phyloP scores from a whole-genome alignment of 2,888 invertebrate genomes.

The Ferrisia virgata region DNA sequence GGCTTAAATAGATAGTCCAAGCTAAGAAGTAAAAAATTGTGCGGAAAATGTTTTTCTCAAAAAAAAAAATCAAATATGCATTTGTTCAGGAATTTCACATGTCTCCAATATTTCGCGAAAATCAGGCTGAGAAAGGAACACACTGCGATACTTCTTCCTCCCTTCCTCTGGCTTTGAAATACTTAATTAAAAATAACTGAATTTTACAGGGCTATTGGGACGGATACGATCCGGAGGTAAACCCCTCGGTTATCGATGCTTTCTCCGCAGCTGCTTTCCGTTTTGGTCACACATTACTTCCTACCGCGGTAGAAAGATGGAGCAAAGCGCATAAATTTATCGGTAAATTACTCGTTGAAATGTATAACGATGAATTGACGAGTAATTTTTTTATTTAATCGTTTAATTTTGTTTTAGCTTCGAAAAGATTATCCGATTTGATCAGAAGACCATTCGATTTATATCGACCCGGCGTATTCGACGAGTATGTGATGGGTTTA shows the following conservation, averaged over 20 bases:
- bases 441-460: slow-evolving; percentile 86
- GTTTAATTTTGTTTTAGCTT: no score
- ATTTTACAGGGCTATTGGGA: slow-evolving; percentile 71
- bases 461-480: slow-evolving; percentile 84
- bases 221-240: slow-evolving; percentile 77
- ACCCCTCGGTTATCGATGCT: slow-evolving; percentile 83
- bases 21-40: no score
- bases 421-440: slow-evolving; percentile 80
- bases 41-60: no score
- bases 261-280: slow-evolving; percentile 90
- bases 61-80: no score
- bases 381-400: neutral
- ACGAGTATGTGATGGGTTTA: slow-evolving; percentile 88
- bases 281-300: slow-evolving; percentile 85
- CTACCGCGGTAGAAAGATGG: slow-evolving; percentile 91
- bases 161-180: no score
- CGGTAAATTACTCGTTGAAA: slow-evolving; percentile 58
- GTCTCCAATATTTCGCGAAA: no score
- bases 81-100: no score
- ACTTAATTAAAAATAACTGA: no score
- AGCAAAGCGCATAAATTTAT: slow-evolving; percentile 93
- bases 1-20: no score
- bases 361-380: no score
- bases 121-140: no score
- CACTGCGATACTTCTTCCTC: no score